Conservation (phyloP, 2,797 vertebrate species). For the Pseudochirops corinnae region DNA sequence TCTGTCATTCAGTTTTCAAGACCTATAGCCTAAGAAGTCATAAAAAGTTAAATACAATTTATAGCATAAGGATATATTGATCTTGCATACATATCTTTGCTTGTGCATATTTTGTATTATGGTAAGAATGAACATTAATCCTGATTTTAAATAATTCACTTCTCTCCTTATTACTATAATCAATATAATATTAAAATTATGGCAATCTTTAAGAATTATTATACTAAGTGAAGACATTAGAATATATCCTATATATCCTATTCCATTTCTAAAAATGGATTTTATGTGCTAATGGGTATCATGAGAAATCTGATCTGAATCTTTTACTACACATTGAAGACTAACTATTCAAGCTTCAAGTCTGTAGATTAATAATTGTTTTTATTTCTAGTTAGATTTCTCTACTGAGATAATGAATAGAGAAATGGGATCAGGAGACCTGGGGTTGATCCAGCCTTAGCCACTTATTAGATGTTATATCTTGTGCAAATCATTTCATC, state of each 20-base stretch:
- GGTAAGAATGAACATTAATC: conserved; percentile 61
- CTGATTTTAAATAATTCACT: conserved; percentile 65
- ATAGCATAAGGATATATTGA: conserved; percentile 61
- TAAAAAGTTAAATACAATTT: conserved; percentile 63
- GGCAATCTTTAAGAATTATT: conserved; percentile 74
- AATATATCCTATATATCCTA: conserved; percentile 75
- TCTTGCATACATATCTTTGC: conserved; percentile 51
- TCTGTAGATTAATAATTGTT: conserved; percentile 4
- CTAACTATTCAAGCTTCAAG: not conserved
- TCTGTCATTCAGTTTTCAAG: conserved; percentile 40
- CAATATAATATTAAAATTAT: conserved; percentile 78
- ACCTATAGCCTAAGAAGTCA: conserved; percentile 35
- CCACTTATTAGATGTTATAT: not conserved
- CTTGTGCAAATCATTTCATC: not conserved
- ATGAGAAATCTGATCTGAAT: conserved; percentile 64
- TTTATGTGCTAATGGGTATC: conserved; percentile 66
- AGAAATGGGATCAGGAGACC: not conserved
- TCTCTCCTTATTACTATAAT: conserved; percentile 66
- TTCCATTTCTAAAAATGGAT: conserved; percentile 57
- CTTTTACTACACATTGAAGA: conserved; percentile 62
- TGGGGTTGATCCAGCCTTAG: not conserved
- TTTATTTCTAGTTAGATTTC: conserved; percentile 46
- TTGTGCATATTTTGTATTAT: conserved; percentile 59
- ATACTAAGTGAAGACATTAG: conserved; percentile 78
- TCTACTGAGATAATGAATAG: conserved; percentile 10